A percentile compares a stretch with the other conserved stretches of the same genome.
Conservation (phyloP, 2,113 vertebrate genomes). For the Prionailurus bengalensis region DNA sequence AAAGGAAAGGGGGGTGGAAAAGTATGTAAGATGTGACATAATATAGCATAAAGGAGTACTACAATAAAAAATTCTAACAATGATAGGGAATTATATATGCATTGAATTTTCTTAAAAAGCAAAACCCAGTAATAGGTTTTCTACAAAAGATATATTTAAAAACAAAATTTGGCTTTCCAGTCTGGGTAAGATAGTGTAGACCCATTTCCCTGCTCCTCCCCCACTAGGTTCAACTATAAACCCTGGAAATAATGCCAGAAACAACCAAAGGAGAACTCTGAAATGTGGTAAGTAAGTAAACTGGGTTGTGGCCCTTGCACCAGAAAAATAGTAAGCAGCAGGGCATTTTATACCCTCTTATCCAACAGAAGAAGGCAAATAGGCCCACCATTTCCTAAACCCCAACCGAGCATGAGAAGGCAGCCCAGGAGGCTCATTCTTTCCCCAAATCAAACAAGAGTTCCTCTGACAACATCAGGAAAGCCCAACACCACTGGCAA, state of each 20-base stretch:
- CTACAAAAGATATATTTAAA: slow-evolving; percentile 26
- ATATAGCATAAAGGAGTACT: not conserved
- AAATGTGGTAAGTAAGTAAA: not conserved
- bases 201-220: not conserved
- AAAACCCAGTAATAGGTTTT: slow-evolving; percentile 34
- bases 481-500: not conserved
- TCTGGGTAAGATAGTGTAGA: not conserved
- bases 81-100: not conserved
- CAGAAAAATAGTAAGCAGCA: not conserved
- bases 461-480: not conserved
- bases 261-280: not conserved
- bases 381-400: not conserved
- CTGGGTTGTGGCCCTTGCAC: not conserved
- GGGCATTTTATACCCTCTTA: accelerated
- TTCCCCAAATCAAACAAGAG: not conserved
- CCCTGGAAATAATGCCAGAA: not conserved
- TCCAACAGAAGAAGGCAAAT: not conserved
- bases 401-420: not conserved
- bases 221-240: not conserved
- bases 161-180: not conserved
- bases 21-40: not conserved
- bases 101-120: not conserved
- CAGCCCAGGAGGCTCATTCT: not conserved
- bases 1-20: not conserved
- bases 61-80: not conserved